These are phyloP conservation scores for Channa striata DNA, from an alignment of 2,797 vertebrate genomes.

Conservation along the genomic window DNA sequence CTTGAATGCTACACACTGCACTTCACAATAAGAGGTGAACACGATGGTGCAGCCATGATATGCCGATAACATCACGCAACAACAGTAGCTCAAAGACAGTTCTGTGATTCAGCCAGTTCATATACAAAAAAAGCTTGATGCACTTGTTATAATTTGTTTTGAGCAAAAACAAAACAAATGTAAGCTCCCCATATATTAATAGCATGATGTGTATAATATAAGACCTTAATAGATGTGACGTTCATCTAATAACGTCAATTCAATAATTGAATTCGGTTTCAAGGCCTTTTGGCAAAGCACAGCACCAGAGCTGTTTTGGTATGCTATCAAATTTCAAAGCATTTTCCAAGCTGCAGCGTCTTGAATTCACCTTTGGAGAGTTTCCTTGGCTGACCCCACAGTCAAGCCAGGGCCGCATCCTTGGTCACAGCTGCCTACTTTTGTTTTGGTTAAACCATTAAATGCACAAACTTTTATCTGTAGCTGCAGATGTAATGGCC, in stretches of 20 bases:
- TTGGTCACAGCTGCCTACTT: conserved; percentile 4
- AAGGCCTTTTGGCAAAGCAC: conserved; percentile 51
- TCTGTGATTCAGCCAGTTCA: conserved; percentile 1
- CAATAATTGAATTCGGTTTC: too few relatives aligned
- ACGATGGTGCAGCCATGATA: not conserved
- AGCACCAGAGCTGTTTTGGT: conserved; percentile 47
- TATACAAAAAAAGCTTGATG: not conserved
- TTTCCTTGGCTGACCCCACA: conserved; percentile 39
- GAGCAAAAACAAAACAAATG: too few relatives aligned
- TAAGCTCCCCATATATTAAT: conserved; percentile 11
- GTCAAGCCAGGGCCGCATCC: conserved; percentile 20
- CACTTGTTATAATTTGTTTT: conserved; percentile 2
- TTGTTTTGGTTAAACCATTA: conserved; percentile 51
- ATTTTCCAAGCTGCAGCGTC: conserved; percentile 42
- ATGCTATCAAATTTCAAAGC: conserved; percentile 70
- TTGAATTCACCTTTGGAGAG: conserved; percentile 50
- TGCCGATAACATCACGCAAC: not conserved
- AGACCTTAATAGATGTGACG: conserved; percentile 22
- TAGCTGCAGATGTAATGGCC: conserved; percentile 46
- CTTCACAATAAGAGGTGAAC: conserved; percentile 16
- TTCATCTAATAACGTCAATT: too few relatives aligned
- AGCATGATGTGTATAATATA: conserved; percentile 3
- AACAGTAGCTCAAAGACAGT: not conserved
- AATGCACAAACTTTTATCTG: conserved; percentile 43
- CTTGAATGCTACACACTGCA: conserved; percentile 32